A percentile compares a stretch with the other conserved stretches of the same genome.
Conservation (phyloP, 2,888 invertebrate species). For the Tillus elongatus region DNA sequence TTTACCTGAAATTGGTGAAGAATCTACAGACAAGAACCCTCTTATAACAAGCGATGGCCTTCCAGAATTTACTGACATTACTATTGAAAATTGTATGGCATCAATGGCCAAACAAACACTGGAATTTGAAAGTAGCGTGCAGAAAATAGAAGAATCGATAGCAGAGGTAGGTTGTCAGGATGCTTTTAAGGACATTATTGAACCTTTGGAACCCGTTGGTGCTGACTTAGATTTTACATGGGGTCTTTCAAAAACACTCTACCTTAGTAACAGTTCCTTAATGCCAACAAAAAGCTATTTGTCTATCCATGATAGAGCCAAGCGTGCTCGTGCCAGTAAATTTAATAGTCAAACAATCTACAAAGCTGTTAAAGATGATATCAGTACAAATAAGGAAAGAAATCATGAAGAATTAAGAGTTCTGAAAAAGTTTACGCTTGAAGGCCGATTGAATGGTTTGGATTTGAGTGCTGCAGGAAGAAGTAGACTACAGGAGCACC, state of each 20-base stretch:
- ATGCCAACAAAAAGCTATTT: conserved; percentile 74
- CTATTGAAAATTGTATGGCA: conserved; percentile 75
- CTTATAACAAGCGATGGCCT: conserved; percentile 63
- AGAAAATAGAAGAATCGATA: conserved; percentile 55
- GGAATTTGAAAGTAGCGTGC: conserved; percentile 69
- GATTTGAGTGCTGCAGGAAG: conserved; percentile 51
- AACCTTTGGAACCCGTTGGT: conserved; percentile 64
- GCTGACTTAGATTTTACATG: conserved; percentile 72
- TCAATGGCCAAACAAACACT: conserved; percentile 75
- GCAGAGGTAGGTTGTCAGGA: conserved; percentile 44
- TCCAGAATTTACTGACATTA: conserved; percentile 72
- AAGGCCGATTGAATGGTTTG: conserved; percentile 76
- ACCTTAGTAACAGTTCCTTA: conserved; percentile 65
- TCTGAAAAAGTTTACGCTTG: conserved; percentile 67
- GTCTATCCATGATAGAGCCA: conserved; percentile 70
- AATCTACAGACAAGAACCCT: conserved; percentile 65
- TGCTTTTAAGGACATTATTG: conserved; percentile 59
- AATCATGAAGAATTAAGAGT: conserved; percentile 60
- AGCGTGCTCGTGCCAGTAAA: conserved; percentile 62
- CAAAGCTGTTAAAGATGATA: conserved; percentile 51
- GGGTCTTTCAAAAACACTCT: conserved; percentile 79
- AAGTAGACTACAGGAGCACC: conserved; percentile 46
- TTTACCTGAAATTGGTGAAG: conserved; percentile 76
- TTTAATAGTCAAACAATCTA: conserved; percentile 64
- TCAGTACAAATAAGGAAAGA: conserved; percentile 15